phyloP scores from a whole-genome alignment of 2,113 vertebrate species.

The Osmerus mordax region DNA sequence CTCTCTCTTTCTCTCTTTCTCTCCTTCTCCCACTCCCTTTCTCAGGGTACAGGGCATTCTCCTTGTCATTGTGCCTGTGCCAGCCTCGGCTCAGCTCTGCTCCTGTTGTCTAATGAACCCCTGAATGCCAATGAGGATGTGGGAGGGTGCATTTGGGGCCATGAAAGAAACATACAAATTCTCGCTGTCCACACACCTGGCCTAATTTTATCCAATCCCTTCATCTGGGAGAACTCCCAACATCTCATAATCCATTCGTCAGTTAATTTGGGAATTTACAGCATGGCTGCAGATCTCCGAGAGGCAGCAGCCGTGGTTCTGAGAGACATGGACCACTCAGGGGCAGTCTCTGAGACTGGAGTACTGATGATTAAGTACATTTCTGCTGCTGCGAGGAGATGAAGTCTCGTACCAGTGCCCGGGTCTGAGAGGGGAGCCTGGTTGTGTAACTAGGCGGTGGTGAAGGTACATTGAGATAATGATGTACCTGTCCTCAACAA shows the following conservation, averaged over 20 bases:
- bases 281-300: conserved; percentile 56
- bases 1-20: not conserved
- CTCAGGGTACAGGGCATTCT: not conserved
- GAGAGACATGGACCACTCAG: conserved; percentile 61
- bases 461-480: conserved; percentile 72
- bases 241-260: conserved; percentile 68
- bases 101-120: conserved; percentile 54
- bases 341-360: conserved; percentile 66
- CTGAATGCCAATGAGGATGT: conserved; percentile 54
- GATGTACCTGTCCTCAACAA: conserved; percentile 78
- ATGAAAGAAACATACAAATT: conserved; percentile 62
- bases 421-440: conserved; percentile 56
- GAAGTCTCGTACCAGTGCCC: conserved; percentile 59
- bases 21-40: not conserved
- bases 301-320: conserved; percentile 55
- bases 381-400: conserved; percentile 69
- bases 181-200: conserved; percentile 68
- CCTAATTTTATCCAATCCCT: conserved; percentile 69
- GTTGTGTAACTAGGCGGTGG: conserved; percentile 62
- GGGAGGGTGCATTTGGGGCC: conserved; percentile 54
- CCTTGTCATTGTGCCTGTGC: conserved; percentile 21
- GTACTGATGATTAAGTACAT: conserved; percentile 73
- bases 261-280: conserved; percentile 68
- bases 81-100: conserved; percentile 33
- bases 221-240: conserved; percentile 55